Evolutionary conservation across 2,797 vertebrate genomes (phyloP), one percentile per base, ranked within the genome.

Genomic region (Vipera ursinii): DNA sequence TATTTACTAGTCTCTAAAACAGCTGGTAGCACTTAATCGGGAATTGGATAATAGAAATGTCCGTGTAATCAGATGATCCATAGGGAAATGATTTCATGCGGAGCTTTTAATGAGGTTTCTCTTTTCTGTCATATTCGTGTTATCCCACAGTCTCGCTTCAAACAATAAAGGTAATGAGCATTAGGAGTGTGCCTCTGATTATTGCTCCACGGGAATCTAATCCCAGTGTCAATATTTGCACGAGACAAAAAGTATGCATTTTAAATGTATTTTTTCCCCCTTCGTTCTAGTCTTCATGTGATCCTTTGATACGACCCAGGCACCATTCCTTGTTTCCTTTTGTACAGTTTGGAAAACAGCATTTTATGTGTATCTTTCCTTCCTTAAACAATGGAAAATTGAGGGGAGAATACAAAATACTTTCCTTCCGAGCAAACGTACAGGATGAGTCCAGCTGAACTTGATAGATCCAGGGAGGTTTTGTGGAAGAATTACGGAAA

Each of bases 1-100:
- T 90, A 92, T 93, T 92, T 92, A 92, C 86, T 88, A 61, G 86
- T 90, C 69, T 60, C 89, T 53, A 32, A 90, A 93, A 90, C 93
- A 92, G 91, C 86, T 92, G 91, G 93, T 90, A 93, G 69, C 86
- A 92, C 69, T 93, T 88, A 92, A 92, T 93, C 51, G 73, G 59
- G 89, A 92, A 90, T 88, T 92, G 91, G 89, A 92, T 88, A 90
- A 92, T 93, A 88, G 89, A 65, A 88, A 88, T 88, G 89, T 63
- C 85, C 88, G 32, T 92, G 89, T 93, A 93, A 90, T 93, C 91
- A 88, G 85, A 38, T 85, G 89, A 86, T 65, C 91, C 89, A 48
- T 9, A 3, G 89, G 69, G 89, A 92, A 90, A 92, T 85, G 91
- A 90, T 93, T 93, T 92, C 91, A 93, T 92, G 93, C 86, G 20